These are phyloP conservation scores for Phaethornis superciliosus DNA, from an alignment of 2,113 vertebrate genomes.

Conservation along the genomic window DNA sequence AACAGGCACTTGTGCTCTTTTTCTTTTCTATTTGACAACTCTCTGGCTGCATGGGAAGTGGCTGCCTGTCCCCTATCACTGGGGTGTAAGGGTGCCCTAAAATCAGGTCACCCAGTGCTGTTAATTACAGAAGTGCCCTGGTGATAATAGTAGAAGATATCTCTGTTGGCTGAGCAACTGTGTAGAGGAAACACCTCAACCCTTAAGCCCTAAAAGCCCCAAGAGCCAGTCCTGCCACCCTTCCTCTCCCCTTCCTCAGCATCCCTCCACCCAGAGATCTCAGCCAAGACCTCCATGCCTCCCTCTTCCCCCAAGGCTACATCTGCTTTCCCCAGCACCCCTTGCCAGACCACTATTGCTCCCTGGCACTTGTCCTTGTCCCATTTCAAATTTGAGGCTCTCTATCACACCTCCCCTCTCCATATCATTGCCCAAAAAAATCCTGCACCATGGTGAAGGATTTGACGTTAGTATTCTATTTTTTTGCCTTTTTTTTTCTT, in stretches of 20 bases:
- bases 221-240: not conserved
- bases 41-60: not conserved
- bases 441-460: not conserved
- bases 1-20: not conserved
- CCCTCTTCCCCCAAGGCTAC: not conserved
- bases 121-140: not conserved
- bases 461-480: not conserved
- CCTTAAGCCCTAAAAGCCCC: not conserved
- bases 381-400: not conserved
- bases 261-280: not conserved
- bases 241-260: not conserved
- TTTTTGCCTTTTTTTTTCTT: not conserved
- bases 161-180: not conserved
- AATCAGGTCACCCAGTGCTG: not conserved
- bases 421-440: not conserved
- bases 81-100: not conserved
- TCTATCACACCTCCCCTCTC: not conserved
- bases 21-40: not conserved
- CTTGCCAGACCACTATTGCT: not conserved
- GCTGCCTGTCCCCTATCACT: not conserved
- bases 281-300: rapidly evolving
- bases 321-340: not conserved
- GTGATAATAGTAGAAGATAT: not conserved
- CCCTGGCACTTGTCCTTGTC: not conserved
- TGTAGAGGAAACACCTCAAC: not conserved